A percentile compares a stretch with the other conserved stretches of the same genome.
Evolutionary conservation across 2,113 vertebrate genomes (phyloP).

Genomic region (Sylvia atricapilla): DNA sequence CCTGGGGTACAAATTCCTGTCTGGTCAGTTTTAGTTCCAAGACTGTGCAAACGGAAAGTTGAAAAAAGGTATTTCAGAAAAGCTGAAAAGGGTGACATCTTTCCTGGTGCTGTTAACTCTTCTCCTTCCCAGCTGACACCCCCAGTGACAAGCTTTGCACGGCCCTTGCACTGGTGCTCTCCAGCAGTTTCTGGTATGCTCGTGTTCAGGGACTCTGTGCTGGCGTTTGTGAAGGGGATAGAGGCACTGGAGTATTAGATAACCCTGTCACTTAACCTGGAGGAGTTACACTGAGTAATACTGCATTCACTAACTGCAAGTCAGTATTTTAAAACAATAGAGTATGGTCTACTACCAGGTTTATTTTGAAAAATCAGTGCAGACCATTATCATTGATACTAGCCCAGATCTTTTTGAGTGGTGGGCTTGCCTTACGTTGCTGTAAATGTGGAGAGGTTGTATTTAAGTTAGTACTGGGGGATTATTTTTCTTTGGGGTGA

Average conservation of each 20-base stretch:
- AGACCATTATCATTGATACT: neutral
- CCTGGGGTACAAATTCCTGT: slow-evolving; percentile 29
- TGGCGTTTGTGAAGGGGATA: neutral
- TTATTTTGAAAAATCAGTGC: neutral
- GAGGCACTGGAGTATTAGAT: neutral
- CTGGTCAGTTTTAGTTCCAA: slow-evolving; percentile 50
- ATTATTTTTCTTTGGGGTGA: neutral
- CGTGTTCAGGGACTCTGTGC: neutral
- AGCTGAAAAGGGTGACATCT: neutral
- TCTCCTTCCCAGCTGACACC: neutral
- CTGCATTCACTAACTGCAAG: neutral
- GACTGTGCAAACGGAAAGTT: neutral
- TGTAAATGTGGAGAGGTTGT: neutral
- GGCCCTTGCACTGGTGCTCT: fast-evolving
- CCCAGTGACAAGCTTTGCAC: neutral
- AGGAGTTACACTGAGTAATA: neutral
- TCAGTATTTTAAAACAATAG: neutral
- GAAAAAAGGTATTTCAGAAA: slow-evolving; percentile 11
- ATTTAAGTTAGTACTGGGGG: neutral
- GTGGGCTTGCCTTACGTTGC: neutral
- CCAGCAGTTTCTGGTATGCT: neutral
- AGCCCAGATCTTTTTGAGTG: neutral
- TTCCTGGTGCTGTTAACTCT: neutral
- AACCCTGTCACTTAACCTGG: neutral
- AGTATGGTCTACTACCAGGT: neutral